phyloP scores from a whole-genome alignment of 2,888 invertebrate genomes.

The Sturmia bella region DNA sequence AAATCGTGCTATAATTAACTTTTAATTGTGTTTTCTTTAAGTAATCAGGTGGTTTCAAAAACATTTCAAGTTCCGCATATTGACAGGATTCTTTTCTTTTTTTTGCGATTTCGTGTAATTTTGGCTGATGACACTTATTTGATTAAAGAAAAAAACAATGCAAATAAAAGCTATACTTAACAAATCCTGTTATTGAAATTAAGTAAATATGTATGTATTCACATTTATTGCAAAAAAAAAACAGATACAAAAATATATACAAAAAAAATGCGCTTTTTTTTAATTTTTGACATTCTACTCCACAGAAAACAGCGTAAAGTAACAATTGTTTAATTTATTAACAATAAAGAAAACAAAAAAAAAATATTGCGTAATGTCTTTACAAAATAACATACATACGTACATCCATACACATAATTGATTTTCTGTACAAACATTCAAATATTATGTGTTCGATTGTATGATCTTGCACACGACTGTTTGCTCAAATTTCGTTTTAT shows the following conservation, averaged over 20 bases:
- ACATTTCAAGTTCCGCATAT: conserved; percentile 16
- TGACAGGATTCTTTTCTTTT: conserved; percentile 4
- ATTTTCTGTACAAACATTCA: not conserved
- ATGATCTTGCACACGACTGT: not conserved
- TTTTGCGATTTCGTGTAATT: not conserved
- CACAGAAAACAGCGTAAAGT: conserved; percentile 1
- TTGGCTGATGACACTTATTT: conserved; percentile 2
- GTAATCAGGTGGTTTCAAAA: not conserved
- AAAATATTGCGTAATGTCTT: conserved; percentile 38
- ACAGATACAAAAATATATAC: not conserved
- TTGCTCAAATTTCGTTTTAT: conserved; percentile 24
- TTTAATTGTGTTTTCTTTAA: not conserved
- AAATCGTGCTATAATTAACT: not conserved
- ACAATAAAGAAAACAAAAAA: conserved; percentile 15
- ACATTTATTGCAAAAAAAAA: conserved; percentile 1
- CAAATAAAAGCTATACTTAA: not conserved
- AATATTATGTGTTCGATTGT: not conserved
- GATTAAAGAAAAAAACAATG: not conserved
- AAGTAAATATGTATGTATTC: conserved; percentile 18
- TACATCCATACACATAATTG: not conserved
- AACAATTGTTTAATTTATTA: conserved; percentile 42
- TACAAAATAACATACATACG: conserved; percentile 16
- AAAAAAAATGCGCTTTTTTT: conserved; percentile 8
- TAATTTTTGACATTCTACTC: conserved; percentile 25
- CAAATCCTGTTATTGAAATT: not conserved